A percentile compares a stretch with the other conserved stretches of the same genome.
Evolutionary conservation across 2,797 vertebrate species (phyloP).

Genomic region (Poecilia gillii): DNA sequence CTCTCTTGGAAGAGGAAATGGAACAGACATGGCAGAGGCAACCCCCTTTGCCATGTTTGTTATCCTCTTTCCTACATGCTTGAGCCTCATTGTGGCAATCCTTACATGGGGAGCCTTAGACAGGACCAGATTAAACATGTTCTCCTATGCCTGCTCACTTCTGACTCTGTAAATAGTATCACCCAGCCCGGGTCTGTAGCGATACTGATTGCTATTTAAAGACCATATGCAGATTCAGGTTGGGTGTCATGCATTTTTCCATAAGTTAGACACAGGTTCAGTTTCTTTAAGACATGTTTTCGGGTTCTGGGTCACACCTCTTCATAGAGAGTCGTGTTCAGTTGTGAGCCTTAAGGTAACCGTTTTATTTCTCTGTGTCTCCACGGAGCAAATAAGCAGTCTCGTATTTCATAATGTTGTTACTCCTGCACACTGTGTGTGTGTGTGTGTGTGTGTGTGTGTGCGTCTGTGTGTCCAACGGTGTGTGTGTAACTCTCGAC

Average conservation of each 20-base stretch:
- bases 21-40: background rate
- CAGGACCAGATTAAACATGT: conserved; percentile 43
- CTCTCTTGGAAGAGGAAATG: conserved; percentile 10
- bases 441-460: conserved; percentile 10
- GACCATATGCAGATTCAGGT: conserved; percentile 37
- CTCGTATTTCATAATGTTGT: conserved; percentile 69
- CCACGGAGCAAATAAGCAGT: conserved; percentile 36
- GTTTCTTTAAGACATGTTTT: conserved; percentile 35
- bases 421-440: conserved; percentile 28
- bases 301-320: conserved; percentile 20
- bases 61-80: conserved; percentile 49
- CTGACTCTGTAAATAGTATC: conserved; percentile 50
- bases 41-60: conserved; percentile 28
- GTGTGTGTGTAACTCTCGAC: conserved; percentile 1
- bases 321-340: conserved; percentile 6
- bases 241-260: conserved; percentile 50
- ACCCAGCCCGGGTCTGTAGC: conserved; percentile 22
- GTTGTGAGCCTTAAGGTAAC: conserved; percentile 38
- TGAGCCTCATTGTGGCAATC: conserved; percentile 45
- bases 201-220: conserved; percentile 61
- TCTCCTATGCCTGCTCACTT: conserved; percentile 29
- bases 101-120: conserved; percentile 27
- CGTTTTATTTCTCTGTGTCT: conserved; percentile 30
- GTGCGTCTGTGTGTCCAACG: background rate
- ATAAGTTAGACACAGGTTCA: background rate